phyloP scores from a whole-genome alignment of 2,888 invertebrate species.

The Cephonodes hylas region DNA sequence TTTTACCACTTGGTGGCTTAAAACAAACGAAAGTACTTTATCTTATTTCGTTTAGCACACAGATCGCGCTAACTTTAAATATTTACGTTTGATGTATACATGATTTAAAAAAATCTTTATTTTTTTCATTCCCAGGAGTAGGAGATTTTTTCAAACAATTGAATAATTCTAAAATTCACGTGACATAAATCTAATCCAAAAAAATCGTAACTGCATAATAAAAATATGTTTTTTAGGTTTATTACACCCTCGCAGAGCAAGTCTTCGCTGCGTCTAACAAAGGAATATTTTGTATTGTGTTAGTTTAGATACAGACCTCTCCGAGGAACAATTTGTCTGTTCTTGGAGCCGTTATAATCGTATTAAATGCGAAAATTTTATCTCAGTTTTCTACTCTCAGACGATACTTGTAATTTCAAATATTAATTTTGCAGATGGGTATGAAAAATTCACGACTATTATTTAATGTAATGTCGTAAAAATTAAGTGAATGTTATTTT shows the following conservation, averaged over 20 bases:
- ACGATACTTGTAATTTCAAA: neutral
- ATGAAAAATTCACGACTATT: neutral
- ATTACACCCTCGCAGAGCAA: neutral
- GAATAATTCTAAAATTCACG: no score
- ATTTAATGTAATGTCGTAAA: neutral
- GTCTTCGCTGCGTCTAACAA: neutral
- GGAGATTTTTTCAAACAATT: no score
- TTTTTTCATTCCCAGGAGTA: no score
- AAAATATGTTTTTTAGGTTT: neutral
- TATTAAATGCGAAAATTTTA: neutral
- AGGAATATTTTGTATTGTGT: neutral
- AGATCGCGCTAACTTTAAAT: no score
- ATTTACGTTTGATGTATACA: no score
- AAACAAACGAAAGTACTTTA: no score
- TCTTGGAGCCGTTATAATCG: neutral
- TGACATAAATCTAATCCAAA: neutral
- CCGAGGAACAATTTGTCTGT: conserved; percentile 2
- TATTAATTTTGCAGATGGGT: neutral
- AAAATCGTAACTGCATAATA: neutral
- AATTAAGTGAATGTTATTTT: neutral
- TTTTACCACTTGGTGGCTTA: no score
- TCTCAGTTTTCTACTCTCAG: neutral
- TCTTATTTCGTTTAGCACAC: no score
- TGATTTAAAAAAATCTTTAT: no score
- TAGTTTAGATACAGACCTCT: conserved; percentile 6